Conservation (phyloP, 2,888 invertebrate genomes). For the Augiades crinisus region DNA sequence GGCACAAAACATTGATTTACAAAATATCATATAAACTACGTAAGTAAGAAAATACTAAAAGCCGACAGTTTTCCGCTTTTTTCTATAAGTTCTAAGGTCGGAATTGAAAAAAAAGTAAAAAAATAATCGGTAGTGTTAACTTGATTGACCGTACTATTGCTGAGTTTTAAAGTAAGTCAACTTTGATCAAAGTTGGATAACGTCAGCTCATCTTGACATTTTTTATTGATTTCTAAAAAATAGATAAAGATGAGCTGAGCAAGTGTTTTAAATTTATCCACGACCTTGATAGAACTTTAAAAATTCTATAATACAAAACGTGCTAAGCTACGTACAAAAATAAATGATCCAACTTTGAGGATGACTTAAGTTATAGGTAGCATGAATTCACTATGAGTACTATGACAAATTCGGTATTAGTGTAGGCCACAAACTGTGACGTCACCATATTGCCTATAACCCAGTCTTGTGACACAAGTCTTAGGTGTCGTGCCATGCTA, state of each 20-base stretch:
- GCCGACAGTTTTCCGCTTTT: constrained; percentile 1
- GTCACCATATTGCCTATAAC: constrained; percentile 49
- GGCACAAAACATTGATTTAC: constrained; percentile 45
- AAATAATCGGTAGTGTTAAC: no score
- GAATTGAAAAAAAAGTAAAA: not conserved
- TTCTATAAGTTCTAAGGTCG: not conserved
- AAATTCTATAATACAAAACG: constrained; percentile 31
- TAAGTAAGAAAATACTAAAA: constrained; percentile 16
- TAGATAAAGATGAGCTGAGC: no score
- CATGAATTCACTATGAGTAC: constrained; percentile 34
- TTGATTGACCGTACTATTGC: no score
- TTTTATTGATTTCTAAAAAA: no score
- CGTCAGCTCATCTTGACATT: not conserved
- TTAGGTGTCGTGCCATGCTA: constrained; percentile 77
- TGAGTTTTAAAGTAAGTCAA: not conserved
- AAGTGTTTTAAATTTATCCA: not conserved
- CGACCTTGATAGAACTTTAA: constrained; percentile 37
- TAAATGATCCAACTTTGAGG: constrained; percentile 23
- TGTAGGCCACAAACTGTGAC: constrained; percentile 58
- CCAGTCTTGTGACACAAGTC: constrained; percentile 59
- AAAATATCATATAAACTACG: constrained; percentile 3
- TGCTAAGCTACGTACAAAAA: constrained; percentile 25
- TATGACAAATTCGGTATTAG: constrained; percentile 23
- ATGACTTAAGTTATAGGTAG: constrained; percentile 37
- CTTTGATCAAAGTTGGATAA: not conserved